Conservation (phyloP, 2,888 invertebrate genomes). For the Diachrysia chrysitis region DNA sequence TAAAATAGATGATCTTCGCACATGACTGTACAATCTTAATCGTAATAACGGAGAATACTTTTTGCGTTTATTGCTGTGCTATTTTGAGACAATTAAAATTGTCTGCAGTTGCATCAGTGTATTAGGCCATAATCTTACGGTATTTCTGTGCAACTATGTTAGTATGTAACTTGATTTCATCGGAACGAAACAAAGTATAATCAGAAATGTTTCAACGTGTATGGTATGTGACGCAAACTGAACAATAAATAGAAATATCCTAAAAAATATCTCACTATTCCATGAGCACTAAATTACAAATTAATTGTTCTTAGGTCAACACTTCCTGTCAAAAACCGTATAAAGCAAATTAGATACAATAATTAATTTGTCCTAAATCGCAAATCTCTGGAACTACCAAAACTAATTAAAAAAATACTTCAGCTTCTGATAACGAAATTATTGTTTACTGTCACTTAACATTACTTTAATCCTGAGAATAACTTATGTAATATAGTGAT, state of each 20-base stretch:
- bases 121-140: constrained; percentile 32
- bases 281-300: too few relatives aligned
- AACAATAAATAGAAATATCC: too few relatives aligned
- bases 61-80: constrained; percentile 18
- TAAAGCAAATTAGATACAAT: too few relatives aligned
- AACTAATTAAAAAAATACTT: too few relatives aligned
- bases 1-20: not conserved
- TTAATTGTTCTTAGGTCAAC: too few relatives aligned
- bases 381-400: too few relatives aligned
- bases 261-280: too few relatives aligned
- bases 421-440: too few relatives aligned
- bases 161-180: constrained; percentile 27
- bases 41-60: not conserved
- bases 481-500: not conserved
- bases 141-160: constrained; percentile 25
- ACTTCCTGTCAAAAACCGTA: too few relatives aligned
- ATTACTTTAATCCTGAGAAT: too few relatives aligned
- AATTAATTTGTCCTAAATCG: too few relatives aligned
- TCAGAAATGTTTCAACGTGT: not conserved
- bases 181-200: constrained; percentile 16
- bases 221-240: not conserved
- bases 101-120: constrained; percentile 29
- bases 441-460: too few relatives aligned
- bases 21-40: constrained; percentile 7
- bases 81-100: constrained; percentile 34